These are phyloP conservation scores for Anarsia innoxiella DNA, from an alignment of 2,888 invertebrate species.

Conservation along the genomic window DNA sequence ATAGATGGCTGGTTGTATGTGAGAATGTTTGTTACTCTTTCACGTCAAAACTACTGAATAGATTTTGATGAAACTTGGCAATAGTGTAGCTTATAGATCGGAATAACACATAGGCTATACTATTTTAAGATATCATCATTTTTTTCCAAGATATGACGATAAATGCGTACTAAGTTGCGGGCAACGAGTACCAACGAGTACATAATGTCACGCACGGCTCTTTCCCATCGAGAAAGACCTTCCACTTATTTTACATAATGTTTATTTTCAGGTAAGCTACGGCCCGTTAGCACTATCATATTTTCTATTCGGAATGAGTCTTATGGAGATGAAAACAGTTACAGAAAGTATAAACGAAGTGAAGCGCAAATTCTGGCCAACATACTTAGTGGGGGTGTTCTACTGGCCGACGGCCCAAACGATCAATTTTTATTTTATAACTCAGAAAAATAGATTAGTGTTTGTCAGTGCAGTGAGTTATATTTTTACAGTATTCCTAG, in stretches of 20 bases:
- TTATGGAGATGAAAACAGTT: conserved; percentile 79
- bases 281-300: conserved; percentile 82
- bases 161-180: no score
- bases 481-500: conserved; percentile 84
- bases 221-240: not conserved
- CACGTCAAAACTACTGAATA: no score
- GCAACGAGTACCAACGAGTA: no score
- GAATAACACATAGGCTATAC: no score
- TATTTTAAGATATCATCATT: no score
- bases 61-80: no score
- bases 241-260: not conserved
- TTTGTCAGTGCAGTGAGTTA: conserved; percentile 84
- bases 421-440: conserved; percentile 81
- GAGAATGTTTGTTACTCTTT: no score
- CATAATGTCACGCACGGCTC: no score
- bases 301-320: conserved; percentile 85
- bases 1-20: no score
- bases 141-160: no score
- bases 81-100: no score
- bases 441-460: conserved; percentile 82
- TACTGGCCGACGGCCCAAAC: conserved; percentile 85
- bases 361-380: conserved; percentile 81
- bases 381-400: conserved; percentile 79
- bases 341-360: conserved; percentile 79
- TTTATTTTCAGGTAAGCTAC: conserved; percentile 75